phyloP scores from a whole-genome alignment of 1,140 invertebrate species.

The Bombus vancouverensis region DNA sequence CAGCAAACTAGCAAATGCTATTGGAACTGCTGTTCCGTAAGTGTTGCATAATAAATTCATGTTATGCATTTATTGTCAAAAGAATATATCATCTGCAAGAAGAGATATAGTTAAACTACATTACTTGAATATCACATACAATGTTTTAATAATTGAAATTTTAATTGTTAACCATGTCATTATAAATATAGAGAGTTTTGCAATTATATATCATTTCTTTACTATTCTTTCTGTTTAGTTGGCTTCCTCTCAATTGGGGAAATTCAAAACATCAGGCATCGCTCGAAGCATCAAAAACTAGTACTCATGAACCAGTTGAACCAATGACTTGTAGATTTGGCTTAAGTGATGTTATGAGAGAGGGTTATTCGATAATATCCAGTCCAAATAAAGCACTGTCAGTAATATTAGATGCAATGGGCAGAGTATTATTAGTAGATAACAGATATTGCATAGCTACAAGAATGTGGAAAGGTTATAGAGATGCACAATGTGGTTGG shows the following conservation, averaged over 20 bases:
- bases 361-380: constrained; percentile 87
- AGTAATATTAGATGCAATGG: constrained; percentile 92
- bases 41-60: constrained; percentile 70
- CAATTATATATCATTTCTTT: not conserved
- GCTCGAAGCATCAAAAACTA: constrained; percentile 75
- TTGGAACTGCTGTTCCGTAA: constrained; percentile 90
- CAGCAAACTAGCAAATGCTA: constrained; percentile 91
- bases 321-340: constrained; percentile 89
- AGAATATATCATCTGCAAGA: constrained; percentile 22
- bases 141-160: constrained; percentile 14
- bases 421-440: constrained; percentile 93
- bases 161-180: not conserved
- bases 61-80: constrained; percentile 33
- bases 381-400: constrained; percentile 92
- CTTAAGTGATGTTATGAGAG: constrained; percentile 91
- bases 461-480: constrained; percentile 96
- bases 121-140: not conserved
- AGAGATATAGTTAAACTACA: constrained; percentile 9
- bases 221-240: constrained; percentile 68
- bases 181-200: not conserved
- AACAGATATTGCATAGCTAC: constrained; percentile 90
- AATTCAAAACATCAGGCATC: constrained; percentile 77
- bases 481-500: constrained; percentile 96
- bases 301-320: constrained; percentile 84
- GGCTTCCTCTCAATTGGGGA: constrained; percentile 83